Percentiles rank a stretch among this genome's conserved stretches.
These are phyloP conservation scores for Leptura quadrifasciata DNA, from an alignment of 2,888 invertebrate genomes.

Conservation along the genomic window DNA sequence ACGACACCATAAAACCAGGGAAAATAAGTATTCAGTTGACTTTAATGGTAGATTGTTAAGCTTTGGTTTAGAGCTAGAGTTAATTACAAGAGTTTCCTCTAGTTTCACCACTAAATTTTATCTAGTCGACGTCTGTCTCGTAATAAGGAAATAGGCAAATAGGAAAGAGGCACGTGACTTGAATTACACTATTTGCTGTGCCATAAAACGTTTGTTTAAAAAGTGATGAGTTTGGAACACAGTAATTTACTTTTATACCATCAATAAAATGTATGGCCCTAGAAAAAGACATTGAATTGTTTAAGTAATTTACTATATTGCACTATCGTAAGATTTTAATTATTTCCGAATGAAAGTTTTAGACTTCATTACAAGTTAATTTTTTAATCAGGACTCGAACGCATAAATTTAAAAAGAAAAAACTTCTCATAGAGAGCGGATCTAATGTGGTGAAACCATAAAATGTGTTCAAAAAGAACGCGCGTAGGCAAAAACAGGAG, in stretches of 20 bases:
- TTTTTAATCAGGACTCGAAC: too few species aligned
- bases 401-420: too few species aligned
- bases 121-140: constrained; percentile 47
- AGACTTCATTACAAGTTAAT: too few species aligned
- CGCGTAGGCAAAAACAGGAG: too few species aligned
- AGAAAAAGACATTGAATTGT: not conserved
- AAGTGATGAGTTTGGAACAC: not conserved
- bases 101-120: constrained; percentile 57
- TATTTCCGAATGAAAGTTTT: not conserved
- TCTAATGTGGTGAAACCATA: too few species aligned
- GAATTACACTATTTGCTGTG: constrained; percentile 35
- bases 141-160: constrained; percentile 51
- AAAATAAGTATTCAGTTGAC: constrained; percentile 64
- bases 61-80: constrained; percentile 64
- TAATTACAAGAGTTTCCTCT: constrained; percentile 61
- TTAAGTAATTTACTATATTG: not conserved
- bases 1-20: constrained; percentile 64
- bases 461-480: too few species aligned
- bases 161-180: constrained; percentile 45
- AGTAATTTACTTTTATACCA: constrained; percentile 8
- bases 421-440: too few species aligned
- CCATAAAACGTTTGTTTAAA: constrained; percentile 10
- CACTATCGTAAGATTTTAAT: not conserved
- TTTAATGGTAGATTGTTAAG: constrained; percentile 66
- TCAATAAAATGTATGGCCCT: not conserved